Percentiles rank a stretch among this genome's conserved stretches.
Evolutionary conservation across 2,797 vertebrate genomes (phyloP).

Genomic region (Taeniopygia guttata): DNA sequence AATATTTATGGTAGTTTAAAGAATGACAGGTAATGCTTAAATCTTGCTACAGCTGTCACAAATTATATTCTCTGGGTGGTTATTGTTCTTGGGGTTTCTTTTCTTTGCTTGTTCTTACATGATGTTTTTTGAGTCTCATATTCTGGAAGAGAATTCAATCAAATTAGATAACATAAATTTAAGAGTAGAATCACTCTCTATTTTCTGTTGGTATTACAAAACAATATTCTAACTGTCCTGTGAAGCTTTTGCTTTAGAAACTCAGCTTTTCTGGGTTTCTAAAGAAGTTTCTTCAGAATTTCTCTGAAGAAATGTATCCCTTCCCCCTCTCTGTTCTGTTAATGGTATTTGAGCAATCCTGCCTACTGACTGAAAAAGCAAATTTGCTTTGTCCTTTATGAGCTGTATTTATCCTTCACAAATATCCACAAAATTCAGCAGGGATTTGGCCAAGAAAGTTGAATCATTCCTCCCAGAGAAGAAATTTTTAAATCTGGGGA

Average conservation of each 20-base stretch:
- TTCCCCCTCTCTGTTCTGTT: not conserved
- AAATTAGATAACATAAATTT: not conserved
- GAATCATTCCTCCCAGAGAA: conserved; percentile 59
- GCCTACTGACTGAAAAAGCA: conserved; percentile 58
- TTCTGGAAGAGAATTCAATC: conserved; percentile 32
- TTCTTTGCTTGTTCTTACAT: not conserved
- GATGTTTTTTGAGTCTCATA: not conserved
- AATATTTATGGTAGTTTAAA: not conserved
- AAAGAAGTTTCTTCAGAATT: not conserved
- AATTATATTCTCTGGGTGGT: not conserved
- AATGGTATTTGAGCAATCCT: conserved; percentile 57
- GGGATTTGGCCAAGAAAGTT: conserved; percentile 71
- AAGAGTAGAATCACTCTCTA: not conserved
- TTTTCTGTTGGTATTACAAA: not conserved
- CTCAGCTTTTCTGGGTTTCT: not conserved
- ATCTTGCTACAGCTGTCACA: not conserved
- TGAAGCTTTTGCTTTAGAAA: not conserved
- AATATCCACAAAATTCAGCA: conserved; percentile 70
- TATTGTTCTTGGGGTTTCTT: not conserved
- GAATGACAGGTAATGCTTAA: not conserved
- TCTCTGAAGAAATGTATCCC: not conserved
- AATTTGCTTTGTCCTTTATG: conserved; percentile 71
- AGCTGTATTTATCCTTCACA: conserved; percentile 69
- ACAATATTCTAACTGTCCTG: not conserved
- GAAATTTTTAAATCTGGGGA: conserved; percentile 63